Percentiles rank a stretch among this genome's conserved stretches.
These are phyloP conservation scores for Orthosia cruda DNA, from an alignment of 2,888 invertebrate genomes.

Conservation along the genomic window DNA sequence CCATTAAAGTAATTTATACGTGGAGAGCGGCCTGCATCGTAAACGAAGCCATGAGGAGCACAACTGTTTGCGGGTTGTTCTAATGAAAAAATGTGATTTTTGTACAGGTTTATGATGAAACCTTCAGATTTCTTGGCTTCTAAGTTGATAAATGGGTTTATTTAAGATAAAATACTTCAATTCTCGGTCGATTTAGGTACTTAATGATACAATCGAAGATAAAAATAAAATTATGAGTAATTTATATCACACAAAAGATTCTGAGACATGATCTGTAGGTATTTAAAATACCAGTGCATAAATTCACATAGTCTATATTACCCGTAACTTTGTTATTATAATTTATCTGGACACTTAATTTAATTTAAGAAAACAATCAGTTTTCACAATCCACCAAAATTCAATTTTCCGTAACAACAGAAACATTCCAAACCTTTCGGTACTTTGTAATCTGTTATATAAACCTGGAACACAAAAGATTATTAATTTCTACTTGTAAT, in stretches of 20 bases:
- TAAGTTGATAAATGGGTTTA: background rate
- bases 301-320: background rate
- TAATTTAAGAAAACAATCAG: background rate
- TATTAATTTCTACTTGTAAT: constrained; percentile 63
- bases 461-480: constrained; percentile 55
- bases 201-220: background rate
- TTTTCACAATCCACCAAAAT: constrained; percentile 4
- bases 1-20: constrained; percentile 81
- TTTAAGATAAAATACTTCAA: background rate
- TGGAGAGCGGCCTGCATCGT: constrained; percentile 73
- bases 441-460: constrained; percentile 17
- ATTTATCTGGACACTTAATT: background rate
- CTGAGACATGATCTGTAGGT: too few species aligned
- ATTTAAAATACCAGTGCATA: too few species aligned
- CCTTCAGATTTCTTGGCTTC: constrained; percentile 7
- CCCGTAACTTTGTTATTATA: background rate
- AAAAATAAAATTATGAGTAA: background rate
- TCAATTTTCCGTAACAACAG: background rate
- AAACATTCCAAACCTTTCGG: constrained; percentile 29
- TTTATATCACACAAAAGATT: background rate
- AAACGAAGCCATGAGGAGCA: constrained; percentile 68
- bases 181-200: background rate
- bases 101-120: constrained; percentile 36
- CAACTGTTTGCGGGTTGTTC: constrained; percentile 56
- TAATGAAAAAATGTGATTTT: constrained; percentile 67